Base-by-base conservation (phyloP, 2,113 vertebrate genomes). In the Pituophis catenifer region DNA sequence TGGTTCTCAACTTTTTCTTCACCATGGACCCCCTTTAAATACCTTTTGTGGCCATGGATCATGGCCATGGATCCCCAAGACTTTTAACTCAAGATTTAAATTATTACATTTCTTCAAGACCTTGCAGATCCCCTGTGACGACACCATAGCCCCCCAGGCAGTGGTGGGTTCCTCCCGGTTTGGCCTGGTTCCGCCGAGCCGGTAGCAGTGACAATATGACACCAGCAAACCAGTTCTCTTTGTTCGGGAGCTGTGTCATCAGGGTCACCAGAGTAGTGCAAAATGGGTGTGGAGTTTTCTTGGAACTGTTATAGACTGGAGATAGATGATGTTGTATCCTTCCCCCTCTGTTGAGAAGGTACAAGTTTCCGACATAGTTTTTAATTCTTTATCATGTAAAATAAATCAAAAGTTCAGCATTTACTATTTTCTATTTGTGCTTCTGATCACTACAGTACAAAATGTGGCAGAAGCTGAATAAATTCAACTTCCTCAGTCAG, bases 401-500 rank as follows among this genome's bases (percentile, higher is more conserved):
- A 81, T 13, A 70, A 89, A 44, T 52, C 52, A 55, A 9, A 1
- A 81, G 19, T 81, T 81, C 33, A 81, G 21, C 17, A 81, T 38
- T 81, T 21, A 81, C 17, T 81, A 81, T 70, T 86, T 52, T 11
- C 52, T 0, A 0, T 86, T 88, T 93, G 1, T 89, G n/a, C 33
- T 52, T 95, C 86, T 54, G 8, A 12, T 95, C 92, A 57, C 58
- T 62, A 38, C 62, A 86, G 19, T n/a, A 52, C 23, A 57, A 11
- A 0, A 0, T 89, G n/a, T 65, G 92, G 94, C 87, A 94, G 90
- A 90, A 96, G 94, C 90, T 89, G 24, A 62, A 95, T 90, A 94
- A 95, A 52, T 94, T 93, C 95, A 97, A 95, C 94, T 94, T 96
- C 95, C 95, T 95, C 85, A 89, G 70, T 91, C 0, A 91, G 86